A percentile compares a stretch with the other conserved stretches of the same genome.
Conservation (phyloP, 92 coral and sea anemone genomes). For the Palythoa caribaeorum region DNA sequence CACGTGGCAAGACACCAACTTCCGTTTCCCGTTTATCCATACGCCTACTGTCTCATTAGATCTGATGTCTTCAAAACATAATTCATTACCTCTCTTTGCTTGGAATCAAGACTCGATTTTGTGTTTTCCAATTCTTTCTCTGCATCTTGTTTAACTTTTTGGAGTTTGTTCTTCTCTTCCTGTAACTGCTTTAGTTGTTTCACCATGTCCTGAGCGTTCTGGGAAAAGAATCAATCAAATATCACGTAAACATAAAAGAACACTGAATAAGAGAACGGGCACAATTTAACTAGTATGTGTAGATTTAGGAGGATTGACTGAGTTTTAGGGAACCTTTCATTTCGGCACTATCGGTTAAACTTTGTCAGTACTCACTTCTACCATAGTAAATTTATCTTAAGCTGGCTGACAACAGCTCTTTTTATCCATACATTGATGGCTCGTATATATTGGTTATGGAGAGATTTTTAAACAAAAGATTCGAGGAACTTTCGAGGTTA, state of each 20-base stretch:
- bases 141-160: constrained; percentile 51
- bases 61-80: neutral
- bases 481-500: no score
- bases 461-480: no score
- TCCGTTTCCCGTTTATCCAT: neutral
- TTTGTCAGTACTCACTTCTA: no score
- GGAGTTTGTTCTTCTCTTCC: constrained; percentile 51
- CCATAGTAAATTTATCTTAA: no score
- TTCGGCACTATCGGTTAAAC: no score
- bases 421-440: no score
- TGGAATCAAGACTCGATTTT: constrained; percentile 41
- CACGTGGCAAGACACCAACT: neutral
- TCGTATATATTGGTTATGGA: no score
- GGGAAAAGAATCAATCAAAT: neutral
- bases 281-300: neutral
- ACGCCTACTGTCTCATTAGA: neutral
- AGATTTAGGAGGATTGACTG: no score
- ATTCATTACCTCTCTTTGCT: constrained; percentile 73
- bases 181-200: constrained; percentile 60
- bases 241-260: neutral
- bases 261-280: neutral
- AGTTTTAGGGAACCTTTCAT: no score
- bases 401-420: no score
- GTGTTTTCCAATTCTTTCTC: constrained; percentile 63
- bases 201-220: constrained; percentile 56